Conservation (phyloP, 2,888 invertebrate genomes). For the Omphaloscelis lunosa region DNA sequence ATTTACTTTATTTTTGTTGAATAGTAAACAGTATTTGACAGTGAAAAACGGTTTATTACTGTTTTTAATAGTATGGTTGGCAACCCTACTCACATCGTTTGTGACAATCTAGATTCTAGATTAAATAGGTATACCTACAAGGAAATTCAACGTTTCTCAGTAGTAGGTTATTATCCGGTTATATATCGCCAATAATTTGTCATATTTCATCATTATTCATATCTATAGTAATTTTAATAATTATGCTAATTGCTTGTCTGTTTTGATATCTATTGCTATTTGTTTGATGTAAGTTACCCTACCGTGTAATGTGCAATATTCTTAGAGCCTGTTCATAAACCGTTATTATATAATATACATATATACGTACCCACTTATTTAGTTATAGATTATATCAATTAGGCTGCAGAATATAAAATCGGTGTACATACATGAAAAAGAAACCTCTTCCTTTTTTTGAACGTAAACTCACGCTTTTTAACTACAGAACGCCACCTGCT, state of each 20-base stretch:
- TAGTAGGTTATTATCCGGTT: slow-evolving; percentile 5
- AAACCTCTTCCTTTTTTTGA: no score
- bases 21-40: no score
- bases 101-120: not conserved
- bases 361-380: not conserved
- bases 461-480: no score
- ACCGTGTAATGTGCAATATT: slow-evolving; percentile 1
- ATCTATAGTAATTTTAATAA: slow-evolving; percentile 5
- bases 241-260: slow-evolving; percentile 21
- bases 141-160: not conserved
- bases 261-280: not conserved
- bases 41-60: no score
- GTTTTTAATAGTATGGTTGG: no score
- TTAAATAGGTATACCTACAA: not conserved
- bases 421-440: not conserved
- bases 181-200: slow-evolving; percentile 13
- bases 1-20: no score
- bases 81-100: not conserved
- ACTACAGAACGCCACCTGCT: no score
- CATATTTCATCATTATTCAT: slow-evolving; percentile 16
- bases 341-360: not conserved
- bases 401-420: not conserved
- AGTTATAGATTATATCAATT: not conserved
- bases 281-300: not conserved
- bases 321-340: not conserved